Evolutionary conservation across 2,113 vertebrate genomes (phyloP).

Genomic region (Monarcha castaneiventris): DNA sequence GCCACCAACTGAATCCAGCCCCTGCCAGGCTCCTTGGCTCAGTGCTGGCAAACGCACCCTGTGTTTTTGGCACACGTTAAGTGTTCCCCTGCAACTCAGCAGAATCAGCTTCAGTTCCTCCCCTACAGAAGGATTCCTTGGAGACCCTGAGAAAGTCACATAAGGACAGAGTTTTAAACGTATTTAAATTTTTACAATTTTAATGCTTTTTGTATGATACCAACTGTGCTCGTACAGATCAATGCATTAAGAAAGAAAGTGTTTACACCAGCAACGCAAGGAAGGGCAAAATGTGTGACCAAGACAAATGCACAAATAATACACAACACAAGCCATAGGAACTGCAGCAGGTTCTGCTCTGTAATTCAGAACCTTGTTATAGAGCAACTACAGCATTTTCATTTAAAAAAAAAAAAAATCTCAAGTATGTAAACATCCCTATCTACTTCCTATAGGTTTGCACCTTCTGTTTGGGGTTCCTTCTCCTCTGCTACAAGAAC

Average conservation of each 20-base stretch:
- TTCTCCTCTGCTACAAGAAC: neutral
- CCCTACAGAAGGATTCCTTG: neutral
- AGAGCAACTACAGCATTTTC: neutral
- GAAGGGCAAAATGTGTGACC: neutral
- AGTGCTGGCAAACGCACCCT: neutral
- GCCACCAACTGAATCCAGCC: neutral
- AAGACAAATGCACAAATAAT: neutral
- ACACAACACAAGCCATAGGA: neutral
- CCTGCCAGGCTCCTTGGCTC: neutral
- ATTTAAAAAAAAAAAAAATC: neutral
- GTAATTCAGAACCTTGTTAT: neutral
- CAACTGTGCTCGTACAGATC: accelerated
- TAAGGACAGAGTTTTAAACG: neutral
- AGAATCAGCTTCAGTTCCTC: neutral
- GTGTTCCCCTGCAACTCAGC: neutral
- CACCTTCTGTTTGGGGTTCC: neutral
- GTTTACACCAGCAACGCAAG: neutral
- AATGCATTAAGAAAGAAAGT: neutral
- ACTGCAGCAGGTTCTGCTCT: neutral
- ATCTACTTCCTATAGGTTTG: neutral
- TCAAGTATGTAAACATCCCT: neutral
- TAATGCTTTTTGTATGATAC: neutral
- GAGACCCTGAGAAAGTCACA: neutral
- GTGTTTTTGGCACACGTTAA: neutral
- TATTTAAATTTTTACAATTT: neutral